Evolutionary conservation across 1,140 invertebrate species (phyloP), one percentile per base, ranked within the genome.

Genomic region (silkworm (Bombyx mori)): DNA sequence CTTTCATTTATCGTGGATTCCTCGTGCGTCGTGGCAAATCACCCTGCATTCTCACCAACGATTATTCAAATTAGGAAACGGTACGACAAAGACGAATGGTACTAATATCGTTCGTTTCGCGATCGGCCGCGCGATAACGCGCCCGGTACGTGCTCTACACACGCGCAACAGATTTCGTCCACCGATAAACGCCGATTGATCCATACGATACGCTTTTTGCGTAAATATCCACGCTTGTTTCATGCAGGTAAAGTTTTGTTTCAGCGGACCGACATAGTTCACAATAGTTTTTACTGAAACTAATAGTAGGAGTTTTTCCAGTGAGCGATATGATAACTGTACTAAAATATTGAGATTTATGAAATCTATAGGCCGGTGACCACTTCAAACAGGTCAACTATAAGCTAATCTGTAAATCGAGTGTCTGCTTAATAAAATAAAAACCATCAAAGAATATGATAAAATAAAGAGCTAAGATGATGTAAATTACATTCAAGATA

Each of bases 31-130:
- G 66, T 64, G 62, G 70, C 71, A 73, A 78, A 77, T 78, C 65
- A 77, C 66, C 81, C 65, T 71, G 68, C 72, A 80, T 87, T 82
- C 78, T 79, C 81, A 83, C 78, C 77, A 80, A 69, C 77, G 81
- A 87, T 87, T 87, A 87, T 85, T 85, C 72, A 85, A 87, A 87
- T 87, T 79, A 85, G 80, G 74, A 74, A 84, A 75, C 65, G 72
- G 76, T 71, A 80, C 81, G 84, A 87, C 84, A 84, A 78, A 84
- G 84, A 86, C 81, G 84, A 84, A 87, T 87, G 82, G 78, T 73
- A 70, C 69, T 82, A 82, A 87, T 87, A 87, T 82, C 82, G 78
- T 62, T 73, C 63, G 64, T 57, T 67, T 60, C 54, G 75, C 71
- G 80, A 85, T 84, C 69, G 75, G 69, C 66, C 59, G 53, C 59